Evolutionary conservation across 2,888 invertebrate genomes (phyloP), one percentile per base, ranked within the genome.

Genomic region (Cephalotes varians): DNA sequence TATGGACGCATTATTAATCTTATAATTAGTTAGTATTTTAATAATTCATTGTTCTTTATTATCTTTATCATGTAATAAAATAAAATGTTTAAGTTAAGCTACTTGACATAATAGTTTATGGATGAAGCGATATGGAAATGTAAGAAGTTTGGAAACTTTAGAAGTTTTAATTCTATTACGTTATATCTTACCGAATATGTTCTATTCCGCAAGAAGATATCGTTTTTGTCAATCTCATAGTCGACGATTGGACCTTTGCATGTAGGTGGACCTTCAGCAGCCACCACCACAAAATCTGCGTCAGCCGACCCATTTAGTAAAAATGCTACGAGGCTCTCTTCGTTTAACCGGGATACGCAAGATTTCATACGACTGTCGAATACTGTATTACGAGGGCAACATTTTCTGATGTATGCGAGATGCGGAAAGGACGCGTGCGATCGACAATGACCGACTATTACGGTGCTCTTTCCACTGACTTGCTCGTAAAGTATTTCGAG

Each of bases 171-270:
- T 34, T 47, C n/a, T n/a, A n/a, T 28, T 3, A 10, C 9, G 0
- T 64, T 40, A 40, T n/a, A n/a, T n/a, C 86, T 90, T 54, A 89
- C 89, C 74, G 49, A 47, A 21, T 88, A 64, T 2, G 31, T 47
- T 28, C 47, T 62, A 7, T 86, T 44, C 10, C 31, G 47, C 28
- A 77, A 54, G 0, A 28, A 4, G n/a, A 89, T 9, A 9, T 88
- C 81, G 0, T 58, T 49, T 0, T 62, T 12, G 4, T 84, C 80
- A 65, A 92, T 80, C 9, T 83, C 77, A 40, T 92, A 89, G 49
- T 93, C 92, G 28, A 92, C 80, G 51, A 92, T 85, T 6, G 90
- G 88, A 4, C 82, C 58, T 25, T 81, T 18, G 77, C 90, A 93
- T 9, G 28, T 62, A 0, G 88, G 90, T 18, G 85, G 60, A 0